These are phyloP conservation scores for Amblyraja radiata DNA, from an alignment of 2,797 vertebrate genomes.

Conservation along the genomic window DNA sequence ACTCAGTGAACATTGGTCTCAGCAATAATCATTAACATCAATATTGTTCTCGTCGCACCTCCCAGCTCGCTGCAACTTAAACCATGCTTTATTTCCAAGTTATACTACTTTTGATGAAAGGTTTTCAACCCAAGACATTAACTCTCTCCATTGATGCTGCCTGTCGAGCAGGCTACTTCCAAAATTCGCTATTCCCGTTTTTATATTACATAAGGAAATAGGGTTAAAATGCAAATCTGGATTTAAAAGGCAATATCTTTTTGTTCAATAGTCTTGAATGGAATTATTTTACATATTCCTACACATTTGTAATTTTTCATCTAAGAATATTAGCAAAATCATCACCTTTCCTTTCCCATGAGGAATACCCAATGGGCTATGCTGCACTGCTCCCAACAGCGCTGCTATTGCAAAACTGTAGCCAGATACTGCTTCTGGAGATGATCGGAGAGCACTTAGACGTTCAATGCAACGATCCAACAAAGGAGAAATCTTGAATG, in stretches of 20 bases:
- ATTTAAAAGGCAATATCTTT: not conserved
- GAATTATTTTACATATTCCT: not conserved
- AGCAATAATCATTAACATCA: too few species aligned
- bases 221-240: not conserved
- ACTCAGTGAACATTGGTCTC: too few species aligned
- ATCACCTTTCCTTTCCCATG: slow-evolving; percentile 79
- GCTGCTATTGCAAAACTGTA: slow-evolving; percentile 76
- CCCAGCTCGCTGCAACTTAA: too few species aligned
- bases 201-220: not conserved
- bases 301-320: not conserved
- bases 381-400: slow-evolving; percentile 74
- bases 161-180: too few species aligned
- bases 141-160: too few species aligned
- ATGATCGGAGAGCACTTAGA: slow-evolving; percentile 67
- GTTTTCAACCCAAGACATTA: too few species aligned
- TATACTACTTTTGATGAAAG: too few species aligned
- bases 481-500: slow-evolving; percentile 65
- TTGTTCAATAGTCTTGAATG: not conserved
- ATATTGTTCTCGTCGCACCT: too few species aligned
- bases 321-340: not conserved
- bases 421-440: slow-evolving; percentile 77
- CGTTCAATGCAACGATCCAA: slow-evolving; percentile 75
- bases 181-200: not conserved
- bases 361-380: slow-evolving; percentile 81
- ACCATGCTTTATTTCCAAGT: too few species aligned